These are phyloP conservation scores for Prochilodus magdalenae DNA, from an alignment of 2,113 vertebrate species.

Conservation along the genomic window DNA sequence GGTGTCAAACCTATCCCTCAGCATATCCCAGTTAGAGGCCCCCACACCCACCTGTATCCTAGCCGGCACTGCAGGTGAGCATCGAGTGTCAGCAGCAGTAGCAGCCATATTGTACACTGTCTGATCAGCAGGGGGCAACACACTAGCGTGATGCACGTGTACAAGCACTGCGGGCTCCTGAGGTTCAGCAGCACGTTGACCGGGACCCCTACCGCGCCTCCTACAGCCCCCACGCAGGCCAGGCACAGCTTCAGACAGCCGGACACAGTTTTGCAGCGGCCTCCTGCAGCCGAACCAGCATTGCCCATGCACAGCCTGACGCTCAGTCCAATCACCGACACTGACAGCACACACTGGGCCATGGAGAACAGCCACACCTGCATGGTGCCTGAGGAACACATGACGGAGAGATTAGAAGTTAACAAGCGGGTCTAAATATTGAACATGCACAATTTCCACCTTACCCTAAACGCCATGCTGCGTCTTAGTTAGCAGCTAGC, in stretches of 20 bases:
- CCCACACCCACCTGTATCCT: slow-evolving; percentile 66
- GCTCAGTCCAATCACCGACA: slow-evolving; percentile 64
- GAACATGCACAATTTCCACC: slow-evolving; percentile 12
- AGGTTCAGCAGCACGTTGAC: slow-evolving; percentile 75
- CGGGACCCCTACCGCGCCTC: slow-evolving; percentile 71
- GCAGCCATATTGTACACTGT: slow-evolving; percentile 80
- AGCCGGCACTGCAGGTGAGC: slow-evolving; percentile 69
- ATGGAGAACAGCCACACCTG: slow-evolving; percentile 70
- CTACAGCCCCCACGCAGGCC: slow-evolving; percentile 74
- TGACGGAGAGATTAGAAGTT: slow-evolving; percentile 17
- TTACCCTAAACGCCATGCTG: no score
- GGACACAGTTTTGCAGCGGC: slow-evolving; percentile 61
- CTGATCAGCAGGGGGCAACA: slow-evolving; percentile 78
- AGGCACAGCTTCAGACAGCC: slow-evolving; percentile 74
- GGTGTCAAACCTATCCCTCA: background rate
- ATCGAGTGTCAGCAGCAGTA: slow-evolving; percentile 78
- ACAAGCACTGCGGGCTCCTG: slow-evolving; percentile 74
- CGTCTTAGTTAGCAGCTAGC: no score
- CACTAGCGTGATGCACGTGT: slow-evolving; percentile 78
- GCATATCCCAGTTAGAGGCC: no score
- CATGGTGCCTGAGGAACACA: slow-evolving; percentile 61
- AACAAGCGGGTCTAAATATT: background rate
- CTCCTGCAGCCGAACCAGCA: background rate
- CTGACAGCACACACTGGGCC: slow-evolving; percentile 67
- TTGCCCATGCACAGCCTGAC: slow-evolving; percentile 66